Conservation (phyloP, 2,113 vertebrate genomes). For the Setophaga petechia region DNA sequence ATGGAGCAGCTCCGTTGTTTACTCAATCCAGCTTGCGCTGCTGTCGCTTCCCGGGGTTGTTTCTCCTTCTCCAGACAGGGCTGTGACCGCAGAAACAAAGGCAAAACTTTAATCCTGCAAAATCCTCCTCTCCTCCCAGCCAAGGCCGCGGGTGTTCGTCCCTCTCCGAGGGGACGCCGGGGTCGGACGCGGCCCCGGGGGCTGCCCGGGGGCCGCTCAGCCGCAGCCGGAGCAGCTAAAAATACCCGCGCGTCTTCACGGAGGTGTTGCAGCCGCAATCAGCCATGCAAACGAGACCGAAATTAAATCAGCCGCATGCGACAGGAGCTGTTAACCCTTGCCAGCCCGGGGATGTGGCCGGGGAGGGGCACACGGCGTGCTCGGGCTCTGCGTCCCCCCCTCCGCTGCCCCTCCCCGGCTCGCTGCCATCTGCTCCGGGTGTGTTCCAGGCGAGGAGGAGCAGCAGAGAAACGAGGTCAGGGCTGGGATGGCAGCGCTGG, state of each 20-base stretch:
- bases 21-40: neutral
- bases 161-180: accelerated
- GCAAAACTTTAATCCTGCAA: neutral
- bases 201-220: neutral
- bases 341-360: accelerated
- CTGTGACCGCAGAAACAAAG: neutral
- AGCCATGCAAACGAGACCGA: neutral
- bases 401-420: neutral
- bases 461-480: neutral
- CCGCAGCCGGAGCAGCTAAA: neutral
- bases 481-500: neutral
- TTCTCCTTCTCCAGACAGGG: neutral
- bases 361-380: accelerated
- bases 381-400: neutral
- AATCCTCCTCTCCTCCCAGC: neutral
- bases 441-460: neutral
- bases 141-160: accelerated
- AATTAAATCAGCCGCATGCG: neutral
- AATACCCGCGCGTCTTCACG: accelerated
- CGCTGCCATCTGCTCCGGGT: neutral
- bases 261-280: neutral
- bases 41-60: accelerated
- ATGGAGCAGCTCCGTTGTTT: neutral
- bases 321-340: neutral
- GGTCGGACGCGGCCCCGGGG: neutral